Conservation (phyloP, 2,888 invertebrate species). For the Polydrusus tereticollis region DNA sequence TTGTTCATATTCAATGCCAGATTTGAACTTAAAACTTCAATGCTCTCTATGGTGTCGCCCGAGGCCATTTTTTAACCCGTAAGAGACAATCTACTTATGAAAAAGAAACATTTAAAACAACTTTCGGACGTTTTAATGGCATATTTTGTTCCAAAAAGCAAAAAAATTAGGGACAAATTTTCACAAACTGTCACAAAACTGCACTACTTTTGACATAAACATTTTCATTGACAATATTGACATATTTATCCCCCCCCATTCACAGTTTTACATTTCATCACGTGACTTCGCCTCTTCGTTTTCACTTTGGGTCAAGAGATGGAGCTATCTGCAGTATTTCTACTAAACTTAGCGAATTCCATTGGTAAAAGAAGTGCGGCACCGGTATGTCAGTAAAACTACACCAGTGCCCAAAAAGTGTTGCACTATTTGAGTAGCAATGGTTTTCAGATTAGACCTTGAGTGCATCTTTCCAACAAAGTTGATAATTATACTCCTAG, state of each 20-base stretch:
- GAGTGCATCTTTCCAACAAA: no score
- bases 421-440: no score
- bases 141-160: constrained; percentile 50
- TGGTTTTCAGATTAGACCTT: no score
- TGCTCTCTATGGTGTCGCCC: constrained; percentile 83
- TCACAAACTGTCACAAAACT: constrained; percentile 32
- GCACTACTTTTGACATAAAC: constrained; percentile 60
- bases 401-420: no score
- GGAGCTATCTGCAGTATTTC: no score
- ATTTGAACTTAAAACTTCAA: constrained; percentile 81
- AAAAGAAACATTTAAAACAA: constrained; percentile 35
- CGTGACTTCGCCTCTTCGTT: constrained; percentile 1
- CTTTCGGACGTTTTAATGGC: constrained; percentile 51
- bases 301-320: neutral
- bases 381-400: no score
- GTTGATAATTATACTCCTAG: no score
- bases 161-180: constrained; percentile 38
- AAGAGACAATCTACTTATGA: constrained; percentile 13
- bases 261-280: constrained; percentile 14
- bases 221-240: constrained; percentile 64
- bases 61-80: constrained; percentile 79
- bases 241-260: constrained; percentile 61
- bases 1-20: constrained; percentile 69
- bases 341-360: no score
- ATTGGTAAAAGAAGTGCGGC: no score